Conservation (phyloP, 1,140 invertebrate species). For the Eurosta solidaginis region DNA sequence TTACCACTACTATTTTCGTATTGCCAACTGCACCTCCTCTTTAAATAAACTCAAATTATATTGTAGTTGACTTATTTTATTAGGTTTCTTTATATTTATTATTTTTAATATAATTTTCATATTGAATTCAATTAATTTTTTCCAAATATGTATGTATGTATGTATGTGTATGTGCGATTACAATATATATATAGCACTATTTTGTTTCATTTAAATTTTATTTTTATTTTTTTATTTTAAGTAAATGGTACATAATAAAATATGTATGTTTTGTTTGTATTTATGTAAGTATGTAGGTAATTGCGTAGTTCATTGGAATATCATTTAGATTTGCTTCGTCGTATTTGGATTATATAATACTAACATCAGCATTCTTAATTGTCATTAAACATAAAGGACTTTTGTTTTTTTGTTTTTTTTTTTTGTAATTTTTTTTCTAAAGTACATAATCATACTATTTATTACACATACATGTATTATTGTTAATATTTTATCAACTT, state of each 20-base stretch:
- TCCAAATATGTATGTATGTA: not conserved
- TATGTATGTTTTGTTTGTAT: too few relatives aligned
- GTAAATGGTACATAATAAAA: constrained; percentile 24
- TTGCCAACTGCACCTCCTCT: too few relatives aligned
- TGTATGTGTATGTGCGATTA: not conserved
- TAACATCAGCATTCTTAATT: not conserved
- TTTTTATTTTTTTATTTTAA: not conserved
- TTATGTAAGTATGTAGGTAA: not conserved
- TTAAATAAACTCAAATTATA: too few relatives aligned
- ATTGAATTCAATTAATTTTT: not conserved
- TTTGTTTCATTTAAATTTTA: not conserved
- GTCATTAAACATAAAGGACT: not conserved
- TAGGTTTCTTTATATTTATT: not conserved
- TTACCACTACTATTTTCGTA: too few relatives aligned
- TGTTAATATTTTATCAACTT: not conserved
- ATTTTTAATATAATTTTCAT: not conserved
- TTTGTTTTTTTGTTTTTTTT: not conserved
- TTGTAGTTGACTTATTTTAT: not conserved
- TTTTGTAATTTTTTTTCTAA: not conserved
- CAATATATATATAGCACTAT: constrained; percentile 19
- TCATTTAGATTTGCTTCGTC: not conserved
- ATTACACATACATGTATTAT: not conserved
- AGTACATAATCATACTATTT: not conserved
- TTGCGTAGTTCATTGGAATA: constrained; percentile 16
- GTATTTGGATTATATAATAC: constrained; percentile 15